phyloP scores from a whole-genome alignment of 2,888 invertebrate genomes.

The Deilephila elpenor region DNA sequence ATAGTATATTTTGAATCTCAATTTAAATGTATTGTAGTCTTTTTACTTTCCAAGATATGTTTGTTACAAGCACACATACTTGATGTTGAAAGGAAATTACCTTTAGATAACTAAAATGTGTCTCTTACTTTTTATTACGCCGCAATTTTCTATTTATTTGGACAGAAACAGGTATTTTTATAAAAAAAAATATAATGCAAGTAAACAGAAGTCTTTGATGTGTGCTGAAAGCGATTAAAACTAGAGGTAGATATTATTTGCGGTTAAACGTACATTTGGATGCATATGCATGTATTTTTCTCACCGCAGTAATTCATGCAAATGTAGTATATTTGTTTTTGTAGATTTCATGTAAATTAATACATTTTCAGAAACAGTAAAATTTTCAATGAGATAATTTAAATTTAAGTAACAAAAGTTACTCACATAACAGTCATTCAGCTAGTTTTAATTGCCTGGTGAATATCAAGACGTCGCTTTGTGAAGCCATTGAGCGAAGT shows the following conservation, averaged over 20 bases:
- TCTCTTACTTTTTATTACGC: too few relatives aligned
- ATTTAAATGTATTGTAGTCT: too few relatives aligned
- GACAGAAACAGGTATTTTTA: not conserved
- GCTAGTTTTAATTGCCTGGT: not conserved
- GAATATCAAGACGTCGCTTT: not conserved
- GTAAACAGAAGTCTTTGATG: not conserved
- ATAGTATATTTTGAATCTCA: too few relatives aligned
- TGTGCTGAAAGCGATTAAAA: not conserved
- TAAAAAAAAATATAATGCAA: not conserved
- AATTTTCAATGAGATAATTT: too few relatives aligned
- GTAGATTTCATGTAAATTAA: too few relatives aligned
- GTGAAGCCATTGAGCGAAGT: conserved; percentile 56
- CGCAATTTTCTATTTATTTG: not conserved
- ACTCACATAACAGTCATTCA: not conserved
- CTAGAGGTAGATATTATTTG: not conserved
- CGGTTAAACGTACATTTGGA: not conserved
- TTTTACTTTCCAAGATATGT: too few relatives aligned
- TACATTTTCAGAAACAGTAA: too few relatives aligned
- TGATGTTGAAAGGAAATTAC: too few relatives aligned
- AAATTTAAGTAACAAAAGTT: not conserved
- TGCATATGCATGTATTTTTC: not conserved
- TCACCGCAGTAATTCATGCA: not conserved
- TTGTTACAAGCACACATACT: too few relatives aligned
- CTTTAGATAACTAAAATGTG: too few relatives aligned
- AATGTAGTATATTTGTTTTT: not conserved